Evolutionary conservation across 2,888 invertebrate genomes (phyloP).

Genomic region (Himalopsyche anomala): DNA sequence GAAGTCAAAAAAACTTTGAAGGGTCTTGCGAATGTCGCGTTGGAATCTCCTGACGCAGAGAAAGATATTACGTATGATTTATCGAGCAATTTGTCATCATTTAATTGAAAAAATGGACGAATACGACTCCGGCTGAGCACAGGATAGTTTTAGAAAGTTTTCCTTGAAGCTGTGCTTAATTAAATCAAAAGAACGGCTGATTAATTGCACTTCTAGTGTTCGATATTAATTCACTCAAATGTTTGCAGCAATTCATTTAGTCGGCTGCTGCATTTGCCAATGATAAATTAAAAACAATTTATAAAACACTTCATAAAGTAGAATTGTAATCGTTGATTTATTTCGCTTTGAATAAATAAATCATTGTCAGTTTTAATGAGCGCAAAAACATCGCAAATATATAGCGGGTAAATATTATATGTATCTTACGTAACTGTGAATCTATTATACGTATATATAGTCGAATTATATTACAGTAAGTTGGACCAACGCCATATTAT

Average conservation of each 20-base stretch:
- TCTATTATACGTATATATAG: too few relatives aligned
- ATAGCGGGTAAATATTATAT: too few relatives aligned
- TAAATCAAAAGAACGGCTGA: constrained; percentile 15
- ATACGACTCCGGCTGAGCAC: not conserved
- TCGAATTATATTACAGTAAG: too few relatives aligned
- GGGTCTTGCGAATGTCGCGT: not conserved
- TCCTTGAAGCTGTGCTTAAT: not conserved
- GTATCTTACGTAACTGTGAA: too few relatives aligned
- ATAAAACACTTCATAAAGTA: not conserved
- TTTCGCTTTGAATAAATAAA: too few relatives aligned
- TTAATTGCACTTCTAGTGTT: not conserved
- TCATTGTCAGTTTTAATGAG: too few relatives aligned
- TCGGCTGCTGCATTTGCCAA: constrained; percentile 16
- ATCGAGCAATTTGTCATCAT: constrained; percentile 61
- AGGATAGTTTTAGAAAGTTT: constrained; percentile 23
- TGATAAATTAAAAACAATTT: constrained; percentile 16
- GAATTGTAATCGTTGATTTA: not conserved
- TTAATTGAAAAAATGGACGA: constrained; percentile 60
- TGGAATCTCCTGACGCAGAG: not conserved
- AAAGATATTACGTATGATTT: constrained; percentile 57
- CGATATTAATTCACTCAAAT: constrained; percentile 4
- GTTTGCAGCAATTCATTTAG: not conserved
- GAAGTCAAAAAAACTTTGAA: too few relatives aligned
- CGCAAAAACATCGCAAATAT: too few relatives aligned
- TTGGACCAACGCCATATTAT: too few relatives aligned